These are phyloP conservation scores for Tympanoctomys barrerae DNA, from an alignment of 2,797 vertebrate species.

Conservation along the genomic window DNA sequence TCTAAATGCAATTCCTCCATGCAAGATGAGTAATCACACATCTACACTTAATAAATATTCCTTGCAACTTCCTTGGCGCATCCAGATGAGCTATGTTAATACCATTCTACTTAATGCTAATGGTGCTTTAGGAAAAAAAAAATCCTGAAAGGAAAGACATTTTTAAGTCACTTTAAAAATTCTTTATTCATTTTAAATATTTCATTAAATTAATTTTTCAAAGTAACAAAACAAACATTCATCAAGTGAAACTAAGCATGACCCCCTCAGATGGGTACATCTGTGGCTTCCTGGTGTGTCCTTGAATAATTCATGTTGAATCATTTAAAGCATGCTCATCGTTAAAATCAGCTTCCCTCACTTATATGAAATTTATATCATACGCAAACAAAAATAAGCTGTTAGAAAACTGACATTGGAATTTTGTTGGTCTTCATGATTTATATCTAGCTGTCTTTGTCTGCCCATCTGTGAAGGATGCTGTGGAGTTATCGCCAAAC, in stretches of 20 bases:
- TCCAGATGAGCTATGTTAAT: slow-evolving; percentile 52
- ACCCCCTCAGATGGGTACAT: slow-evolving; percentile 87
- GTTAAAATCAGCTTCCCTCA: slow-evolving; percentile 83
- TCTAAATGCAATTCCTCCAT: neutral
- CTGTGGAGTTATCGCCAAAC: neutral
- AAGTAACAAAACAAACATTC: slow-evolving; percentile 90
- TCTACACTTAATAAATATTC: slow-evolving; percentile 2
- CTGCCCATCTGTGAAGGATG: neutral
- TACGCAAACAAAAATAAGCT: slow-evolving; percentile 63
- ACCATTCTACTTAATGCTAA: slow-evolving; percentile 74
- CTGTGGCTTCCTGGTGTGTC: slow-evolving; percentile 88
- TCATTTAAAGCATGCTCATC: slow-evolving; percentile 86
- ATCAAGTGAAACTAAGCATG: slow-evolving; percentile 90
- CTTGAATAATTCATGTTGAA: slow-evolving; percentile 90
- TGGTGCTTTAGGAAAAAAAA: slow-evolving; percentile 66
- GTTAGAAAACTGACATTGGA: slow-evolving; percentile 49
- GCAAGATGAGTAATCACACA: neutral
- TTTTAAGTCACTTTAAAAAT: slow-evolving; percentile 86
- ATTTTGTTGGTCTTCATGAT: neutral
- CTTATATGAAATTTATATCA: slow-evolving; percentile 82
- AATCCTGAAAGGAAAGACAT: slow-evolving; percentile 79
- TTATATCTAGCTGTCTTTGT: slow-evolving; percentile 60
- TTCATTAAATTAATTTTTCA: slow-evolving; percentile 91
- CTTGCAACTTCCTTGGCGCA: slow-evolving; percentile 60
- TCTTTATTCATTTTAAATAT: slow-evolving; percentile 90